phyloP scores from a whole-genome alignment of 2,797 vertebrate genomes.

The Antrozous pallidus region DNA sequence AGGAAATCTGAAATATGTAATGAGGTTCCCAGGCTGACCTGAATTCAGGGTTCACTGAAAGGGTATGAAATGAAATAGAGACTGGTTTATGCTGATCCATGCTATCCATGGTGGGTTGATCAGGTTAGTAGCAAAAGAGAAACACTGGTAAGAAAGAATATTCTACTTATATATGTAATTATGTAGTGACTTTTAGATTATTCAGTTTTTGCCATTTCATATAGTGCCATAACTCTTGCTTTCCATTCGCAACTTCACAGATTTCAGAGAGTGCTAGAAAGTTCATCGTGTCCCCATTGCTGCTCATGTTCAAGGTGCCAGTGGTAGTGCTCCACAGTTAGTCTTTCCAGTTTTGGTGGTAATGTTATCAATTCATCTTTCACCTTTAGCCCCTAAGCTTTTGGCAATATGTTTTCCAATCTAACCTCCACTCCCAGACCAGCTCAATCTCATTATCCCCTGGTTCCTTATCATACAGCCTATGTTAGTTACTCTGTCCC shows the following conservation, averaged over 20 bases:
- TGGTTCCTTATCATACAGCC: background rate
- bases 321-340: background rate
- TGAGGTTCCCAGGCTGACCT: background rate
- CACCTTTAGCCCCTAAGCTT: background rate
- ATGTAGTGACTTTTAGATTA: background rate
- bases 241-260: background rate
- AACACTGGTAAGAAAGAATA: background rate
- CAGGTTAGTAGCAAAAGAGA: background rate
- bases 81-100: background rate
- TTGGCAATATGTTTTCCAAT: background rate
- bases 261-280: background rate
- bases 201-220: background rate
- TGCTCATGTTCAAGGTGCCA: background rate
- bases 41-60: background rate
- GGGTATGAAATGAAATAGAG: background rate
- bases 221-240: background rate
- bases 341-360: background rate
- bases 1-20: background rate
- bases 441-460: background rate
- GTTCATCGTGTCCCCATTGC: background rate
- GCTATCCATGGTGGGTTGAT: background rate
- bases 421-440: background rate
- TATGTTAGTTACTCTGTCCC: background rate
- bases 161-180: background rate
- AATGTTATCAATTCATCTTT: background rate